Evolutionary conservation across 2,113 vertebrate species (phyloP), one percentile per base, ranked within the genome.

Genomic region (Tylochromis polylepis): DNA sequence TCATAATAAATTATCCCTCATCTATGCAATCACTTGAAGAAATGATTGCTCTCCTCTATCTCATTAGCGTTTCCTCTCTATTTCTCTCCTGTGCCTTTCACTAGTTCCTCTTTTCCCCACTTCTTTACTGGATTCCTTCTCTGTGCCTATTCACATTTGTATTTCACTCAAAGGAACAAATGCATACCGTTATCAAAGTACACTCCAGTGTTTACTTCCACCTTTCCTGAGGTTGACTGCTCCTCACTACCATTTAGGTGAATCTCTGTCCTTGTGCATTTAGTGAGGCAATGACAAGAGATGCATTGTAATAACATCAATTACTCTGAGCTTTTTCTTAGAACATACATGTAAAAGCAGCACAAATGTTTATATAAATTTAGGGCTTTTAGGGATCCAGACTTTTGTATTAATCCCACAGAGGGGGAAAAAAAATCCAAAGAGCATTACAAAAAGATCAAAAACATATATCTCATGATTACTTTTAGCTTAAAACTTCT

Each of bases 11-110:
- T 92, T 90, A 92, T 93, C 91, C 86, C 88, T 89, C 90, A 92
- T 93, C 93, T 92, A 79, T 92, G 89, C 90, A 94, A 94, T 95
- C 93, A 93, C 92, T 94, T 91, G 87, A 92, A 92, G 84, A 92
- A 92, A 91, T 93, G 87, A 95, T 94, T 92, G 91, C 89, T 90
- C 90, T 92, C 85, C 80, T 89, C 88, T 87, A 85, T 81, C 87
- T 93, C 89, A 93, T 94, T 93, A 92, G 89, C 41, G 58, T 83
- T 83, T 84, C 83, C 70, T 85, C 82, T 90, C 87, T 81, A 14
- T 87, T 84, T 88, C 62, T 86, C 65, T 85, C 31, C 16, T 58
- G 18, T 79, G 43, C 80, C 41, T 78, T 72, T 70, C 29, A 80
- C 75, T 87, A 58, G 15, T 18, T 49, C 36, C 53, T 59, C 15